Evolutionary conservation across 2,888 invertebrate species (phyloP).

Genomic region (Seira sanloemensis): DNA sequence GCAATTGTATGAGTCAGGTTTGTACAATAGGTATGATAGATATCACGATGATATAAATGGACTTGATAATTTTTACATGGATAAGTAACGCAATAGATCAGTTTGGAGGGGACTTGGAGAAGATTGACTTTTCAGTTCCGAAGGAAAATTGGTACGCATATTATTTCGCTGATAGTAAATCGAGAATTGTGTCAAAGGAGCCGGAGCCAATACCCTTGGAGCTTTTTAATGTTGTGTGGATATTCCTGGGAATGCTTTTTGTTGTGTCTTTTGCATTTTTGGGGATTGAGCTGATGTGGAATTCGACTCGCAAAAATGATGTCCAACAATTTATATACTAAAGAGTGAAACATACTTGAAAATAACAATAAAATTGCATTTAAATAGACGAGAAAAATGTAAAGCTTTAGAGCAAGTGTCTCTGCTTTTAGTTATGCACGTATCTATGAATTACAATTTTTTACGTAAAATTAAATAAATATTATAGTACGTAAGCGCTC

Average conservation of each 20-base stretch:
- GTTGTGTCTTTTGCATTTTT: too few relatives aligned
- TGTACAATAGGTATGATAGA: conserved; percentile 37
- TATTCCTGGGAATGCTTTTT: conserved; percentile 1
- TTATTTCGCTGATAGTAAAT: conserved; percentile 8
- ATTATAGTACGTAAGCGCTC: too few relatives aligned
- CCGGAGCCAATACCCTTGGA: not conserved
- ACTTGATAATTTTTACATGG: conserved; percentile 25
- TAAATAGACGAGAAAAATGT: not conserved
- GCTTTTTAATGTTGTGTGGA: conserved; percentile 25
- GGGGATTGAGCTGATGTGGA: too few relatives aligned
- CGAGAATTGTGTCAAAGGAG: not conserved
- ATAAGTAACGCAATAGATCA: not conserved
- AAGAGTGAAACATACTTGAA: too few relatives aligned
- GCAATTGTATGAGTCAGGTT: conserved; percentile 40
- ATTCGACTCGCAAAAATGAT: too few relatives aligned
- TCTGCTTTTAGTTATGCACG: too few relatives aligned
- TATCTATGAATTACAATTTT: too few relatives aligned
- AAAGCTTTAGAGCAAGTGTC: too few relatives aligned
- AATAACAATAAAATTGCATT: too few relatives aligned
- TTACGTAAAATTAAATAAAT: too few relatives aligned
- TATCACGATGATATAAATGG: conserved; percentile 46
- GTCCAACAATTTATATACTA: too few relatives aligned
- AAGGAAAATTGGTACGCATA: conserved; percentile 8
- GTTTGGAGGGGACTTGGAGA: not conserved
- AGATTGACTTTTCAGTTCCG: not conserved